A percentile compares a stretch with the other conserved stretches of the same genome.
phyloP scores from a whole-genome alignment of 1,140 invertebrate species.

The Caenorhabditis remanei region DNA sequence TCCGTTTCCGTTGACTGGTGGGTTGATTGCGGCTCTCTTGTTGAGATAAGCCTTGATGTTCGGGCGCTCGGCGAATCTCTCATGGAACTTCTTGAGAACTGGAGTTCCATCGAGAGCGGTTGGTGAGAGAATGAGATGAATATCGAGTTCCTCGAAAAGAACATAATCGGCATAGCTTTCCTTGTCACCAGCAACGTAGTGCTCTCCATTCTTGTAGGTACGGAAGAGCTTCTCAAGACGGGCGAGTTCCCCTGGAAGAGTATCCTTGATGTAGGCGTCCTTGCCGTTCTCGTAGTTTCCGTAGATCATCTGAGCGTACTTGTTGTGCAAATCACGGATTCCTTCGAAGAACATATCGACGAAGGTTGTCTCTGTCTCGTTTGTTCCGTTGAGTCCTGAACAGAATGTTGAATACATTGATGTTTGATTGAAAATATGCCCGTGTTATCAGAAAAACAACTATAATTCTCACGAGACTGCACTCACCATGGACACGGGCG shows the following conservation, averaged over 20 bases:
- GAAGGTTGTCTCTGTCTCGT: conserved; percentile 71
- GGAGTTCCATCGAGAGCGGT: conserved; percentile 74
- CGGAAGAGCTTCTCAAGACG: conserved; percentile 69
- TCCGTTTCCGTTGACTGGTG: conserved; percentile 76
- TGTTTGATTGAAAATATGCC: no score
- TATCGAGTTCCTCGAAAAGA: conserved; percentile 77
- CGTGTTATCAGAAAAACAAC: no score
- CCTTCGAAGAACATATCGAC: conserved; percentile 74
- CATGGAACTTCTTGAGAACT: conserved; percentile 73
- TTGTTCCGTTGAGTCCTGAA: conserved; percentile 67
- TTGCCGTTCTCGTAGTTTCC: conserved; percentile 74
- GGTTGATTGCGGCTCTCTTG: conserved; percentile 71
- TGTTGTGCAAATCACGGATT: conserved; percentile 73
- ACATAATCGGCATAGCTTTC: conserved; percentile 77
- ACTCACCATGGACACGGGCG: conserved; percentile 70
- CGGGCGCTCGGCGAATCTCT: conserved; percentile 69
- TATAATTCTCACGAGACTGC: neutral
- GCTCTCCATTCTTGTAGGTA: conserved; percentile 64
- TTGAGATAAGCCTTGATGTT: conserved; percentile 72
- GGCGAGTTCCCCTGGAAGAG: conserved; percentile 69
- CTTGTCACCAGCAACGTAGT: conserved; percentile 65
- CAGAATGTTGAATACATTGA: neutral
- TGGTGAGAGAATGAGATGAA: conserved; percentile 70
- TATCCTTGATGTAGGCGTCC: conserved; percentile 58
- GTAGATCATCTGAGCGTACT: conserved; percentile 77